Base-by-base conservation (phyloP, 2,888 invertebrate genomes). In the Odontothrips loti region DNA sequence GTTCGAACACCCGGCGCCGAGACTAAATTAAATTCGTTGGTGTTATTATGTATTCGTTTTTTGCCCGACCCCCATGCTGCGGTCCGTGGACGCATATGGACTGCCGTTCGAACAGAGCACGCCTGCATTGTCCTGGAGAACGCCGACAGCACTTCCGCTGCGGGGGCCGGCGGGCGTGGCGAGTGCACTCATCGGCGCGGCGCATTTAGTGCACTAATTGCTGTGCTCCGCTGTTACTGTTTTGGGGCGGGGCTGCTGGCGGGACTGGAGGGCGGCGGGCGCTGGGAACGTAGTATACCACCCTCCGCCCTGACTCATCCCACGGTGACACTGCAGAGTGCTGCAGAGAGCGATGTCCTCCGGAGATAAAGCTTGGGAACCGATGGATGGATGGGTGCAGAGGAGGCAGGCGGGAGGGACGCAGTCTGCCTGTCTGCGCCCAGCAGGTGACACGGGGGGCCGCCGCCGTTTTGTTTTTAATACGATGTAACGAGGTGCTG, bases 261-360 rank as follows among this genome's bases (percentile, higher is more conserved):
- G 2, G 34, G 34, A 2, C 6, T 2, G 34, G 34, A 43, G 34
- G 34, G 34, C 6, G 2, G 34, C 34, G 34, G 34, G 34, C 34
- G 34, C 58, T 58, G 58, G 34, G 58, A 58, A 58, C 58, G 10
- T n/a, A 6, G 20, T 58, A 17, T 15, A 20, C 4, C 58, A 20
- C 58, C 58, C 58, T 58, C 58, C 58, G 58, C 58, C 17, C 58
- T 58, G 58, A 58, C 58, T 58, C 58, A 58, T 58, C 58, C 58
- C 15, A 58, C 20, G n/a, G 58, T 58, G 58, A 58, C 58, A 20
- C 20, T 58, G 58, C 58, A 17, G 58, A 17, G 51, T 17, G 51
- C 15, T 12, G 51, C 51, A 17, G 51, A 51, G 51, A 43, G 34
- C 34, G 34, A 58, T 58, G 58, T 58, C 58, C 58, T 58, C 58